phyloP scores from a whole-genome alignment of 2,888 invertebrate genomes.

The Timema podura region DNA sequence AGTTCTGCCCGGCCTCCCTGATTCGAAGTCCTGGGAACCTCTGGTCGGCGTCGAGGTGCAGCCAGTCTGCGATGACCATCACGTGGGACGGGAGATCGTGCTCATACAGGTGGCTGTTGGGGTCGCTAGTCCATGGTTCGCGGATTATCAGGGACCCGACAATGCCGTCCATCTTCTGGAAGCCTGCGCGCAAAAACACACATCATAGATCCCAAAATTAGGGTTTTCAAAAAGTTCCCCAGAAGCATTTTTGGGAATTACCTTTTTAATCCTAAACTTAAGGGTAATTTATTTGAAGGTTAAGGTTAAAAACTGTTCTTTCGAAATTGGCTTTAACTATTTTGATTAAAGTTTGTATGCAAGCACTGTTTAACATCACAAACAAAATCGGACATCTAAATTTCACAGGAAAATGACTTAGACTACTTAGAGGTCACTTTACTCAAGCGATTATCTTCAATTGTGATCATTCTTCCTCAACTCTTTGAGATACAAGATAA shows the following conservation, averaged over 20 bases:
- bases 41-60: conserved; percentile 47
- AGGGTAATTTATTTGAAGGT: too few species aligned
- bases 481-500: too few species aligned
- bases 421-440: too few species aligned
- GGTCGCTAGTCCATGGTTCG: conserved; percentile 47
- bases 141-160: conserved; percentile 56
- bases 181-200: conserved; percentile 43
- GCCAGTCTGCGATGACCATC: conserved; percentile 68
- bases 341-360: too few species aligned
- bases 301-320: too few species aligned
- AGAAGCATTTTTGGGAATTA: background rate
- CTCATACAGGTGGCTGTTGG: conserved; percentile 61
- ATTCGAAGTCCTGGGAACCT: conserved; percentile 40
- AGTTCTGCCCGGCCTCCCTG: conserved; percentile 53
- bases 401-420: too few species aligned
- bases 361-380: too few species aligned
- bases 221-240: background rate
- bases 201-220: background rate
- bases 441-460: too few species aligned
- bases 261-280: too few species aligned
- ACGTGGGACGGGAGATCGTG: conserved; percentile 65
- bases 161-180: conserved; percentile 57
- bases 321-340: too few species aligned
- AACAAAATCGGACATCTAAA: too few species aligned
- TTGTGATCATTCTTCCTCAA: too few species aligned